phyloP scores from a whole-genome alignment of 2,797 vertebrate genomes.

The Acropternis orthonyx region DNA sequence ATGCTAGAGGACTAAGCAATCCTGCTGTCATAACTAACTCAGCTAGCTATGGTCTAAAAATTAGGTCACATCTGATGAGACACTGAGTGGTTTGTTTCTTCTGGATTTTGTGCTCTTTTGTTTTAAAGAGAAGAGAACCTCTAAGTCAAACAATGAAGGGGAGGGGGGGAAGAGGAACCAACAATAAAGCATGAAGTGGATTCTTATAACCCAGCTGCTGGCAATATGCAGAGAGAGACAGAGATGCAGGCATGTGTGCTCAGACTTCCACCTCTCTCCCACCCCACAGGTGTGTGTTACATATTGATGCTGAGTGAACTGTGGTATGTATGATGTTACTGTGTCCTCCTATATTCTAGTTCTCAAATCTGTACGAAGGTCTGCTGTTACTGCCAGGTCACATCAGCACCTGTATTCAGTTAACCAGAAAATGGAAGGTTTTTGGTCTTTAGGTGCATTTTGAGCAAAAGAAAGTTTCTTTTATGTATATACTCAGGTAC shows the following conservation, averaged over 20 bases:
- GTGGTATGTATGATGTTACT: background rate
- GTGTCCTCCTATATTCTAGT: background rate
- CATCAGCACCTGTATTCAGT: background rate
- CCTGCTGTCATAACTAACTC: background rate
- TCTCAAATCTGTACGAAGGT: background rate
- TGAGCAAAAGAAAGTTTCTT: background rate
- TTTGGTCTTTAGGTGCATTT: background rate
- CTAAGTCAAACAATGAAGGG: background rate
- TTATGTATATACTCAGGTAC: background rate
- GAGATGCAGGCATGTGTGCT: accelerated
- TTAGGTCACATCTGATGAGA: background rate
- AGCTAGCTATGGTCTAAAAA: background rate
- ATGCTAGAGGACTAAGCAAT: background rate
- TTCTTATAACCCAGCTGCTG: background rate
- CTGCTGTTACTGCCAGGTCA: background rate
- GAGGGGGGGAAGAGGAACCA: background rate
- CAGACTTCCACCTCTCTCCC: background rate
- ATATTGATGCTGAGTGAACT: background rate
- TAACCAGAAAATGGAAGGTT: background rate
- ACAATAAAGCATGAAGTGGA: background rate
- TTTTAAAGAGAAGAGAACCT: background rate
- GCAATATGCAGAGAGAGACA: background rate
- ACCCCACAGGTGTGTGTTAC: background rate
- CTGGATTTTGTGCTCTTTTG: background rate
- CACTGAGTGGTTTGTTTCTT: background rate